Base-by-base conservation (phyloP, 2,113 vertebrate genomes). In the Sander vitreus region DNA sequence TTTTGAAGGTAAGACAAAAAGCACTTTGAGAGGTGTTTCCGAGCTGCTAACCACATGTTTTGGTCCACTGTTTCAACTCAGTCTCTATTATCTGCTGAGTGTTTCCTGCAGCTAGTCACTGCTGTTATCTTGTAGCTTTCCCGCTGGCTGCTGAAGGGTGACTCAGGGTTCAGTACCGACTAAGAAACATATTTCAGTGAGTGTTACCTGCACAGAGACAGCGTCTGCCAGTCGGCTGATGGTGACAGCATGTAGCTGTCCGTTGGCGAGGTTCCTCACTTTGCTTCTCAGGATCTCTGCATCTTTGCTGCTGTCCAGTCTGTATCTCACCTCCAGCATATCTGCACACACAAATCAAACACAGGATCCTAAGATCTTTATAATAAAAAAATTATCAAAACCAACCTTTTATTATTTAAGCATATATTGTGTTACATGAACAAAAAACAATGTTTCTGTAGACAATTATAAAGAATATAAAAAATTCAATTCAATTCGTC, bases 291-390 rank as follows among this genome's bases (percentile, higher is more conserved):
- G 84, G 64, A 25, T 76, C 33, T 93, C 93, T 2, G 69, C 85
- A 0, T 84, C 84, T 80, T 71, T 85, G 82, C 90, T 85, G 64
- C 83, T 51, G 62, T 93, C 91, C 76, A 95, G 84, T 51, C 84
- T 85, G 86, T 95, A 94, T 57, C 88, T 83, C 63, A 95, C 78
- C 81, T 94, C 93, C 74, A 95, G 64, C 72, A 85, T 87, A 11
- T 91, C 94, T 95, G 83, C 36, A 81, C 51, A 71, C 78, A 87
- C 60, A 72, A 18, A 81, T 3, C 0, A 33, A 48, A 51, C 33
- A 80, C 15, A 36, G 10, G 39, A 43, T 11, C 39, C 39, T 43
- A 43, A 43, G 39, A 43, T 11, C 39, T 43, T 43, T 43, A 2
- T 43, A 3, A 43, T 43, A 33, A 1, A 39, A 39, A 39, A 10